A percentile compares a stretch with the other conserved stretches of the same genome.
These are phyloP conservation scores for Drosophila tripunctata DNA, from an alignment of 2,888 invertebrate genomes.

Conservation along the genomic window DNA sequence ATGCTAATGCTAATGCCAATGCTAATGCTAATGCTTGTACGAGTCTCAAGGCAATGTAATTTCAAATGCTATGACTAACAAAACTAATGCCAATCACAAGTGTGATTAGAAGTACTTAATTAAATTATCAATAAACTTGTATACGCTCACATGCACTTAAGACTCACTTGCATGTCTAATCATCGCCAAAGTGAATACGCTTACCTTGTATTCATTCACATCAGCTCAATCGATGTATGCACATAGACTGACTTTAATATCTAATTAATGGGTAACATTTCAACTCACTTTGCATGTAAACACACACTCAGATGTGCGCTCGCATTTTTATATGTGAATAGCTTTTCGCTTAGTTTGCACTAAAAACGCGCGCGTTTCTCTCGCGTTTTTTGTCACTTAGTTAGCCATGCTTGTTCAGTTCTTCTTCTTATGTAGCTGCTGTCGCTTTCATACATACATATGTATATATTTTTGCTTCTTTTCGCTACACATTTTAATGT, in stretches of 20 bases:
- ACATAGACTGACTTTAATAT: background rate
- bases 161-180: background rate
- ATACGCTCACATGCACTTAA: background rate
- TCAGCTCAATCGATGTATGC: conserved; percentile 3
- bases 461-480: conserved; percentile 23
- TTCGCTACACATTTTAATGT: conserved; percentile 60
- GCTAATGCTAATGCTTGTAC: too few species aligned
- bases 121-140: background rate
- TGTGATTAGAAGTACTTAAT: background rate
- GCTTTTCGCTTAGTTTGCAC: too few species aligned
- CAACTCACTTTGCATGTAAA: too few species aligned
- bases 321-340: too few species aligned
- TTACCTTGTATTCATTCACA: background rate
- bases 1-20: too few species aligned
- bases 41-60: too few species aligned
- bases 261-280: conserved; percentile 3
- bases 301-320: background rate
- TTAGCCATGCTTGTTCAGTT: conserved; percentile 2
- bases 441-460: conserved; percentile 4
- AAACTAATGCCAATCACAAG: background rate
- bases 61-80: too few species aligned
- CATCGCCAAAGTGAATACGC: background rate
- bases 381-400: conserved; percentile 31
- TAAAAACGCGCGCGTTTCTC: conserved; percentile 46
- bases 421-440: background rate